phyloP scores from a whole-genome alignment of 2,888 invertebrate genomes.

The Trichopria drosophilae region DNA sequence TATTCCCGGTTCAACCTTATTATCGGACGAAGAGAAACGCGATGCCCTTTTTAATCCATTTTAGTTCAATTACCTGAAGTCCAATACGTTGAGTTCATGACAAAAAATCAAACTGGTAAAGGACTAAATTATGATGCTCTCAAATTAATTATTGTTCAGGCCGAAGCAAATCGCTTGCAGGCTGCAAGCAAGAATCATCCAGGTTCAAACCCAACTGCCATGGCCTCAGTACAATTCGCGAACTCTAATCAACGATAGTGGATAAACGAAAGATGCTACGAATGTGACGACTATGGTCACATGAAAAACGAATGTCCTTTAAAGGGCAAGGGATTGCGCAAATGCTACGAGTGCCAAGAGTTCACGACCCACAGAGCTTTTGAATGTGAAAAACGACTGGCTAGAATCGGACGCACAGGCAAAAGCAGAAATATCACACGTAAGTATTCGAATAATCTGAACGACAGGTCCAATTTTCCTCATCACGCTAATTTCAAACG shows the following conservation, averaged over 20 bases:
- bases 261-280: constrained; percentile 24
- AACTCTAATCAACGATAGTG: no score
- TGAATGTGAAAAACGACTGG: constrained; percentile 1
- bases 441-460: no score
- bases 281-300: constrained; percentile 31
- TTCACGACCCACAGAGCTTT: constrained; percentile 8
- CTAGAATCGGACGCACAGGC: no score
- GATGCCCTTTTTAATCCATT: no score
- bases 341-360: constrained; percentile 17
- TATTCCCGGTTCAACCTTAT: constrained; percentile 16
- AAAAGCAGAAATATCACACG: no score
- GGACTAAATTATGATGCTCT: constrained; percentile 29
- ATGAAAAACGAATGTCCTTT: no score
- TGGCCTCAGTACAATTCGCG: no score
- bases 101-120: constrained; percentile 26
- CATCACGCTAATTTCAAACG: no score
- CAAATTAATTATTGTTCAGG: constrained; percentile 29
- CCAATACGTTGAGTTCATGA: constrained; percentile 31
- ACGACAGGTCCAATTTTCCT: no score
- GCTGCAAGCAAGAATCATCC: no score
- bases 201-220: no score
- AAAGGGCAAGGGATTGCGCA: constrained; percentile 13
- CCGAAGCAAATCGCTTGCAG: constrained; percentile 28
- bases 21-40: constrained; percentile 32
- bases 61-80: constrained; percentile 30